Evolutionary conservation across 2,888 invertebrate genomes (phyloP), one percentile per base, ranked within the genome.

Genomic region (Idaea dimidiata): DNA sequence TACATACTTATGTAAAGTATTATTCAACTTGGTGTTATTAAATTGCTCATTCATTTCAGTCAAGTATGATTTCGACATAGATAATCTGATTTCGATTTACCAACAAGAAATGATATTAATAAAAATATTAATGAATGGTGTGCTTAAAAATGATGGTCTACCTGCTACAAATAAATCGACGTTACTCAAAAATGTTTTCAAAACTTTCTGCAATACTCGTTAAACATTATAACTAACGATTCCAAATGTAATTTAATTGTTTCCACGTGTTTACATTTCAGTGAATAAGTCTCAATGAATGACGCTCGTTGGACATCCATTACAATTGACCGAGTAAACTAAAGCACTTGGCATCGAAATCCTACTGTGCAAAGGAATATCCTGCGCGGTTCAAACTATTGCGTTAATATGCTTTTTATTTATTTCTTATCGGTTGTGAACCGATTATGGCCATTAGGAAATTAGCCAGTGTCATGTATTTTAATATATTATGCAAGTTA

Each of bases 251-350:
- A 63, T 58, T 63, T 59, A 63, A 54, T 54, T 54, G 54, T 54
- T 17, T 60, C 17, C 16, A 17, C 55, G 58, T 65, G 65, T 65
- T 62, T 65, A 65, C 62, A 62, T 57, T 24, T 57, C 55, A 60
- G 57, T 43, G 14, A 43, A 2, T 43, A 14, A 10, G 57, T 17
- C 59, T 54, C 57, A 31, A 60, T 61, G 59, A 58, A 54, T 65
- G 56, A 16, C 31, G 54, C 17, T 33, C 6, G 43, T 63, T 59
- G 16, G 57, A 62, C 62, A 62, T 65, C 58, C 59, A 63, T 65
- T 62, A 63, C 61, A 61, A 65, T 62, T 61, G 33, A 0, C n/a
- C 16, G 43, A 43, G 14, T 43, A 43, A 0, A 43, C 8, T 43
- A 8, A 43, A 24, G 24, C 5, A 24, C 24, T 24, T 24, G 24